Conservation (phyloP, 2,113 vertebrate genomes). For the Strigops habroptila region DNA sequence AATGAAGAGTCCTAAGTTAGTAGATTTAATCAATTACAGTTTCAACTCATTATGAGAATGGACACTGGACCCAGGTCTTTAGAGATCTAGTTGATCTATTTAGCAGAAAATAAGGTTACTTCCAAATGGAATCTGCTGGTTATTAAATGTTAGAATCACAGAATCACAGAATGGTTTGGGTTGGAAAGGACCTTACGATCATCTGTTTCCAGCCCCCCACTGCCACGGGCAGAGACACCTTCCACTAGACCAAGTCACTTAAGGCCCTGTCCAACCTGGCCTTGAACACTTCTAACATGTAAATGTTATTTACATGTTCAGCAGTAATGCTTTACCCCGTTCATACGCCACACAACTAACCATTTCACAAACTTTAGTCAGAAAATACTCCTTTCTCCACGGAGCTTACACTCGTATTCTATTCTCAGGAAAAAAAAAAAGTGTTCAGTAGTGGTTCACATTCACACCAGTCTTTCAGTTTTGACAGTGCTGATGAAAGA, state of each 20-base stretch:
- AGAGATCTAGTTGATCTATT: neutral
- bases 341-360: neutral
- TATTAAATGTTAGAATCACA: neutral
- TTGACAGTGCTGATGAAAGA: neutral
- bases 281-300: neutral
- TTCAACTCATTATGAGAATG: neutral
- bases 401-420: neutral
- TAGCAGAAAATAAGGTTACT: neutral
- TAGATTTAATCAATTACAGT: neutral
- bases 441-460: neutral
- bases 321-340: neutral
- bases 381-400: neutral
- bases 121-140: neutral
- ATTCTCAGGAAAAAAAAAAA: accelerated
- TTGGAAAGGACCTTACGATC: neutral
- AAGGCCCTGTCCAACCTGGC: neutral
- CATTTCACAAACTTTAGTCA: neutral
- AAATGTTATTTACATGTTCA: neutral
- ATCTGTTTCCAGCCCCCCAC: neutral
- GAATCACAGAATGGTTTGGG: neutral
- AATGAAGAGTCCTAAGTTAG: too few relatives aligned
- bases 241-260: neutral
- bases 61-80: neutral
- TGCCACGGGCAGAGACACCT: neutral
- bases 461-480: neutral